Conservation (phyloP, 2,797 vertebrate genomes). For the Mormyrops boulengeri region DNA sequence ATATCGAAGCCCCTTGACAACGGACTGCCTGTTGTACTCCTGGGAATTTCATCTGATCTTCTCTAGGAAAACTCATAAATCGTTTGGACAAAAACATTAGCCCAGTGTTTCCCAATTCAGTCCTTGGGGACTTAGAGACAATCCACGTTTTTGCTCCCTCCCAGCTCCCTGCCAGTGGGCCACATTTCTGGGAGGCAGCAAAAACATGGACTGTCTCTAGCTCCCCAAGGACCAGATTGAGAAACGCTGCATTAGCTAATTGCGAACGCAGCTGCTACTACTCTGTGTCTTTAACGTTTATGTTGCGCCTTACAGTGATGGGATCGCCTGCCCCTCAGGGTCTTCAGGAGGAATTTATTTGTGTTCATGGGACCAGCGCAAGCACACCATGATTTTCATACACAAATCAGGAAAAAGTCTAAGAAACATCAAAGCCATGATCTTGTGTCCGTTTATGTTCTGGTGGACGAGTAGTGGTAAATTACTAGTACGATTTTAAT, state of each 20-base stretch:
- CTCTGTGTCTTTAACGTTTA: background rate
- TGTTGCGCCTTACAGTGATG: background rate
- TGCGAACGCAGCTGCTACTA: background rate
- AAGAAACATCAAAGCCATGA: background rate
- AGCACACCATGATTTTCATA: background rate
- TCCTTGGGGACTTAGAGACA: background rate
- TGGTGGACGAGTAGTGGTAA: background rate
- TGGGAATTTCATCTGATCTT: background rate
- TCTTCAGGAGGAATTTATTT: background rate
- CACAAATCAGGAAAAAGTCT: background rate
- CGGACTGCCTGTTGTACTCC: background rate
- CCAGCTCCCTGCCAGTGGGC: background rate
- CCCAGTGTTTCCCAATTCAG: background rate
- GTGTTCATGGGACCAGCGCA: background rate
- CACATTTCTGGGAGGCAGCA: background rate
- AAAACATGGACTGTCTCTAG: background rate
- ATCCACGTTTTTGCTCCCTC: background rate
- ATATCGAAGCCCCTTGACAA: background rate
- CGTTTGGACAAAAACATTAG: background rate
- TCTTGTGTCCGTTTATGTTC: background rate
- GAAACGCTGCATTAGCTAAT: background rate
- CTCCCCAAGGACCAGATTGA: background rate
- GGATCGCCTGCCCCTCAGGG: background rate
- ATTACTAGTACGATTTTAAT: conserved; percentile 11
- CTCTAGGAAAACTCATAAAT: background rate